Evolutionary conservation across 2,113 vertebrate genomes (phyloP).

Genomic region (Nyctibius bracteatus): DNA sequence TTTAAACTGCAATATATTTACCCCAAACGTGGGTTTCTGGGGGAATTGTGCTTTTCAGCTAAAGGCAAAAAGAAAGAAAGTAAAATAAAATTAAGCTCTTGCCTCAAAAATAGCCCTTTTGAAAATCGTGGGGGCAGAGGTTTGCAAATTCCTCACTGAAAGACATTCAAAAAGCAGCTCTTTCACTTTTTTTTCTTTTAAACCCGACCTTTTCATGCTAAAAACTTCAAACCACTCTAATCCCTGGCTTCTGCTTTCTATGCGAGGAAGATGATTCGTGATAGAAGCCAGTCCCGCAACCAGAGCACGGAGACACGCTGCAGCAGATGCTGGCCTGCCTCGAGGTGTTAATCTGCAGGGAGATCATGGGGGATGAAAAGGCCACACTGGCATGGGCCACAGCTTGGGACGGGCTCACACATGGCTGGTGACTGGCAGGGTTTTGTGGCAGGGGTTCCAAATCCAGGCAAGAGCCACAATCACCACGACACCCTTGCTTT

Average conservation of each 20-base stretch:
- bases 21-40: not conserved
- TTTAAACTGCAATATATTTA: not conserved
- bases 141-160: not conserved
- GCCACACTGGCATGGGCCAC: not conserved
- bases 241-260: conserved; percentile 32
- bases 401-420: not conserved
- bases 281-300: not conserved
- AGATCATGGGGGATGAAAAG: not conserved
- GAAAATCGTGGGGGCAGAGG: not conserved
- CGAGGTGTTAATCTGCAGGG: not conserved
- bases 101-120: not conserved
- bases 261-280: not conserved
- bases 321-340: not conserved
- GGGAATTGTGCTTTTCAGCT: not conserved
- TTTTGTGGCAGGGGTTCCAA: not conserved
- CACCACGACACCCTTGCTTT: not conserved
- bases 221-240: conserved; percentile 35
- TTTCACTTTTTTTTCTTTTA: conserved; percentile 21
- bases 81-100: not conserved
- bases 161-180: not conserved
- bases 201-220: not conserved
- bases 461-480: not conserved
- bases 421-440: rapidly evolving
- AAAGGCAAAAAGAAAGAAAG: not conserved
- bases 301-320: not conserved